Percentiles rank a stretch among this genome's conserved stretches.
phyloP scores from a whole-genome alignment of 2,797 vertebrate species.

The Micrastur ruficollis region DNA sequence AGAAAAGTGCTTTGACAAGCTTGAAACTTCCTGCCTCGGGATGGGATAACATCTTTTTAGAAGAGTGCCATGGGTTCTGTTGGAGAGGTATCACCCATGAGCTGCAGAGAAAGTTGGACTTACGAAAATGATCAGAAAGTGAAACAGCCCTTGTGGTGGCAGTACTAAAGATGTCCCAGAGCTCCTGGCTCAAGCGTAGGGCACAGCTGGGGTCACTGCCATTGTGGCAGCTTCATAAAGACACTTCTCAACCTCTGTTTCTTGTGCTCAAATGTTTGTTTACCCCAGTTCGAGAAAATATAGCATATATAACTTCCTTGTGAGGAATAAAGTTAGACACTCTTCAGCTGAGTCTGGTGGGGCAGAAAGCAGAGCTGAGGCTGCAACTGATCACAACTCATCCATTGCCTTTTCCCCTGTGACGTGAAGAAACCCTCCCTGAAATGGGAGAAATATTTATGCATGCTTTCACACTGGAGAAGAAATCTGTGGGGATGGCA shows the following conservation, averaged over 20 bases:
- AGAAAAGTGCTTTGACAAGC: slow-evolving; percentile 4
- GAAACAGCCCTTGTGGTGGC: not conserved
- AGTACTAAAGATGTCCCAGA: not conserved
- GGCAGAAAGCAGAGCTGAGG: not conserved
- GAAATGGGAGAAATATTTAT: not conserved
- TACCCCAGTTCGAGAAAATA: not conserved
- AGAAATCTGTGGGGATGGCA: not conserved
- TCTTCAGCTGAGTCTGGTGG: not conserved
- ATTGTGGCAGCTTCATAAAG: not conserved
- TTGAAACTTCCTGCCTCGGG: not conserved
- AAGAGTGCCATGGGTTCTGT: not conserved
- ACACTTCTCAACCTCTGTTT: not conserved
- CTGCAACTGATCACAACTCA: not conserved
- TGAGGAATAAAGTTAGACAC: not conserved
- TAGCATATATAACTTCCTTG: not conserved
- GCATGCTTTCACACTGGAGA: not conserved
- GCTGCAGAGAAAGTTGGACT: not conserved
- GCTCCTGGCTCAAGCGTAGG: not conserved
- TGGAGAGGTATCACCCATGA: not conserved
- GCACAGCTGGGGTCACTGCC: not conserved
- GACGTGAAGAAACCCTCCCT: not conserved
- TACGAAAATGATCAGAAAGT: not conserved
- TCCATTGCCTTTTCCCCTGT: not conserved
- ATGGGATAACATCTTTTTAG: not conserved
- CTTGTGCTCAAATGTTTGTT: not conserved